Conservation (phyloP, 2,113 vertebrate genomes). For the Syngnathus typhle region DNA sequence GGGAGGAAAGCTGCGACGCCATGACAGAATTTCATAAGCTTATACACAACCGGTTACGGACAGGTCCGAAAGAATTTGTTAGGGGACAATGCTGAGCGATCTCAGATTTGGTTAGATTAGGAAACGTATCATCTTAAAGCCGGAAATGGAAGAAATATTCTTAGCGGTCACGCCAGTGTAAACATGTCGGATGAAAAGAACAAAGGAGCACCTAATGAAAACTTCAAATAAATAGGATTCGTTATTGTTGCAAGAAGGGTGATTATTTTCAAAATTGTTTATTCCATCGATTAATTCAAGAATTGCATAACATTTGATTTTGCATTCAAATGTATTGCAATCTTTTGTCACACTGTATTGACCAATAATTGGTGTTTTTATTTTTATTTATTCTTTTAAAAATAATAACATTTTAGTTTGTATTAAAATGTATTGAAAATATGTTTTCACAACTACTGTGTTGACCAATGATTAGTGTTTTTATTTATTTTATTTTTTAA, state of each 20-base stretch:
- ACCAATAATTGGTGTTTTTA: too few relatives aligned
- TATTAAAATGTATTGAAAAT: too few relatives aligned
- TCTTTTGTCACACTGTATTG: too few relatives aligned
- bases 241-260: neutral
- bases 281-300: too few relatives aligned
- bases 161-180: neutral
- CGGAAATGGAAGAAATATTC: neutral
- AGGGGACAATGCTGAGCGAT: neutral
- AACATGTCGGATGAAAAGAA: neutral
- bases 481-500: too few relatives aligned
- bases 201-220: neutral
- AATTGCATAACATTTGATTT: too few relatives aligned
- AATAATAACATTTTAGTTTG: too few relatives aligned
- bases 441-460: too few relatives aligned
- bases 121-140: neutral
- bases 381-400: too few relatives aligned
- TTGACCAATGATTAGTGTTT: too few relatives aligned
- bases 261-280: too few relatives aligned
- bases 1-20: constrained; percentile 30
- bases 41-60: constrained; percentile 15
- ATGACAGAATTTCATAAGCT: constrained; percentile 15
- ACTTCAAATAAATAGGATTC: neutral
- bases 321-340: too few relatives aligned
- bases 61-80: neutral
- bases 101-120: neutral